Evolutionary conservation across 2,797 vertebrate species (phyloP), one percentile per base, ranked within the genome.

Genomic region (Micropoecilia bifurca): DNA sequence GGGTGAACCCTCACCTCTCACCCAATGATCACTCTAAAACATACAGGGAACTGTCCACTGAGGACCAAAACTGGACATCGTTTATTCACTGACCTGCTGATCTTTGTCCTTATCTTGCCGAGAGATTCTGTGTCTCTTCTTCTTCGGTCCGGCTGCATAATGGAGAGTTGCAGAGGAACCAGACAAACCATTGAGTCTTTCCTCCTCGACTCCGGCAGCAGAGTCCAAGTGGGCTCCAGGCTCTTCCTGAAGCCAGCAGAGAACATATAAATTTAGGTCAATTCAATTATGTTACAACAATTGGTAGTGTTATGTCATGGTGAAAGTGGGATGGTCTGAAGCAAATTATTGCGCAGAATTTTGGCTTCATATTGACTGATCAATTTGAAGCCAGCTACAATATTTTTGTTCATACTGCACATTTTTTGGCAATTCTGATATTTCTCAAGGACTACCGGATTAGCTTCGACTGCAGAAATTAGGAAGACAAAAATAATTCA

Each of bases 91-190:
- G 79, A 96, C 96, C 90, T 95, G 94, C 80, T 89, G 83, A 13
- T 96, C 96, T 88, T 93, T 93, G 13, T 96, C 95, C 79, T 91
- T 95, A 45, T 96, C 96, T 86, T 92, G 93, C 50, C 93, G 93
- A 43, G 90, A 88, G 81, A 95, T 87, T 25, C 95, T 87, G 71
- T 96, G 96, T 63, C 95, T 93, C 90, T 93, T 95, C 82, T 91
- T 96, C 81, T 95, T 96, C n/a, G 91, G 84, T 72, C 91, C 95
- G 3, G 82, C 84, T 63, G 90, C 48, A 16, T 92, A 91, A 75
- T 94, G 95, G 41, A 89, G 78, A 3, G 77, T 83, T 75, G 87
- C 41, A 61, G 94, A 89, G 0, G 94, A 92, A 72, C 89, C 85
- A 16, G 94, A 86, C n/a, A 92, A 78, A 8, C 94, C 94, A 0